phyloP scores from a whole-genome alignment of 2,113 vertebrate species.

The Petromus typicus region DNA sequence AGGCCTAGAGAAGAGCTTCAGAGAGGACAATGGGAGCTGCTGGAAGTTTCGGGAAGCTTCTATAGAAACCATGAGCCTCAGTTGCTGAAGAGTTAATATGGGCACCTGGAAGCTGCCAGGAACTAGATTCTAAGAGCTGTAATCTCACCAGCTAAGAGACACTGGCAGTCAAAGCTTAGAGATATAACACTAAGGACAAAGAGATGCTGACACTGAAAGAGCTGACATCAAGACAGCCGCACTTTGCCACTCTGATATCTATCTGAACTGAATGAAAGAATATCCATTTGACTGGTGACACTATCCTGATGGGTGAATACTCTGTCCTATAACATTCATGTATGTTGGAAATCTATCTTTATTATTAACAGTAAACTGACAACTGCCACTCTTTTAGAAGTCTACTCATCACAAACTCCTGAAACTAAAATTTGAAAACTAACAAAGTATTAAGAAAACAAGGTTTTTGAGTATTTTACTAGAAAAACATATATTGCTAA shows the following conservation, averaged over 20 bases:
- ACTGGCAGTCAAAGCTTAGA: not conserved
- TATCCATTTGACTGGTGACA: not conserved
- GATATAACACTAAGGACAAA: not conserved
- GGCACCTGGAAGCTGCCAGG: not conserved
- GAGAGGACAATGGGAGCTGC: not conserved
- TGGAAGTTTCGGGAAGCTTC: not conserved
- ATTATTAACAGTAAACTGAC: not conserved
- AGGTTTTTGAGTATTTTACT: not conserved
- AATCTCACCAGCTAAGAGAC: not conserved
- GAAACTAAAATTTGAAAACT: not conserved
- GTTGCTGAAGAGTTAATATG: not conserved
- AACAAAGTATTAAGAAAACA: not conserved
- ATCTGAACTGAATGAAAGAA: not conserved
- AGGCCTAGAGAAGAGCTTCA: not conserved
- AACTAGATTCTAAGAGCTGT: not conserved
- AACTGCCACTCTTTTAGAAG: not conserved
- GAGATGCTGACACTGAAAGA: not conserved
- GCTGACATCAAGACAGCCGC: not conserved
- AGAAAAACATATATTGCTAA: not conserved
- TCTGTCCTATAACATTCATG: not conserved
- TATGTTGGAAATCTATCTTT: not conserved
- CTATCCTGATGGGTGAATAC: not conserved
- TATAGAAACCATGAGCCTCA: too few species aligned
- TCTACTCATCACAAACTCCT: not conserved
- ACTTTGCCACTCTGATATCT: not conserved